Base-by-base conservation (phyloP, 1,140 invertebrate species). In the Myzus persicae region DNA sequence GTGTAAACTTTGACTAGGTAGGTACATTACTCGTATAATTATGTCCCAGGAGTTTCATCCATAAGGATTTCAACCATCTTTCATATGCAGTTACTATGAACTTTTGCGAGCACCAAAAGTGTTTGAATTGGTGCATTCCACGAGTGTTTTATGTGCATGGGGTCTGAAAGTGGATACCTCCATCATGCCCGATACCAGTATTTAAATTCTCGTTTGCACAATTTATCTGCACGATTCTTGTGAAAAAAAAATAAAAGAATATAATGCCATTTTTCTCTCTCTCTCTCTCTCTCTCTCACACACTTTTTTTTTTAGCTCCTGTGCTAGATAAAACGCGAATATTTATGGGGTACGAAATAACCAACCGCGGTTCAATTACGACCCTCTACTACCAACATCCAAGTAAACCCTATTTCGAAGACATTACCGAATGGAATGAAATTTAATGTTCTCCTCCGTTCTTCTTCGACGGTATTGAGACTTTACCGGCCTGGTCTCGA, bases 131-230 rank as follows among this genome's bases (percentile, higher is more conserved):
- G 87, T 76, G 90, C 54, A 91, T 91, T 59, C 59, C 90, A n/a
- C 54, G 31, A 91, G 31, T 91, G 67, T 91, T 91, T 82, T 91
- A 82, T 82, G 90, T 44, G 26, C 1, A 76, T 81, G 20, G 40
- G 90, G 40, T 76, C 22, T 82, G 48, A 54, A 82, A 91, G n/a
- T 44, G 67, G 90, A 82, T 91, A 91, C 90, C 42, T 81, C 20
- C 31, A 9, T 51, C 44, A 7, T 48, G 76, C 20, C 24, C 54
- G 40, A 59, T 67, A 44, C 89, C 11, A 90, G 89, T 90, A 81
- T 91, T 91, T 91, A 91, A 81, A 91, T 91, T 48, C 90, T 91
- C 90, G 90, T 91, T 91, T 91, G 67, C 67, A 91, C 40, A 91
- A 91, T 91, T 81, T 91, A 81, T 91, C 40, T 38, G 20, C 67